phyloP scores from a whole-genome alignment of 2,113 vertebrate genomes.

The Dasyurus viverrinus region DNA sequence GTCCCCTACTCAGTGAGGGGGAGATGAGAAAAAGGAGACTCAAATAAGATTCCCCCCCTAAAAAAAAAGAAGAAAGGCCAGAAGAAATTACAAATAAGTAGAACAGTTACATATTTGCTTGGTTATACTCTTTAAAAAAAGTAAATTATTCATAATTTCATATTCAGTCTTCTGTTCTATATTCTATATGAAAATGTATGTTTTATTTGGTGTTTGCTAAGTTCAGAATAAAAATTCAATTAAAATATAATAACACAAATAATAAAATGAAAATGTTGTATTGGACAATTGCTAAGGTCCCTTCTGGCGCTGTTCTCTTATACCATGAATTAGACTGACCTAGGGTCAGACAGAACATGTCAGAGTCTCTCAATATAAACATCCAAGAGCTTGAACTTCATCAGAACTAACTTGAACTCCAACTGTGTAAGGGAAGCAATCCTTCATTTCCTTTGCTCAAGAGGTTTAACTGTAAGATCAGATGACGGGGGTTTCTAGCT shows the following conservation, averaged over 20 bases:
- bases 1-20: not conserved
- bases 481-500: not conserved
- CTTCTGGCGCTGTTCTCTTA: not conserved
- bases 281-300: not conserved
- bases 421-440: not conserved
- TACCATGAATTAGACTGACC: not conserved
- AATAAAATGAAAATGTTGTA: not conserved
- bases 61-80: not conserved
- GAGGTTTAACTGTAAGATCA: not conserved
- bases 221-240: not conserved
- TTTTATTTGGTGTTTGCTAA: not conserved
- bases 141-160: not conserved
- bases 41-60: not conserved
- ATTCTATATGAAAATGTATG: not conserved
- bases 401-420: not conserved
- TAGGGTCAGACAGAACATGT: conserved; percentile 3
- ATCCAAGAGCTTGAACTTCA: not conserved
- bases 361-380: not conserved
- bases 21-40: not conserved
- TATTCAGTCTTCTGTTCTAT: not conserved
- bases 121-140: not conserved
- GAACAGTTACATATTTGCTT: not conserved
- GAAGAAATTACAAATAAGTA: not conserved
- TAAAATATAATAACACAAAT: not conserved
- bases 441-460: not conserved